Conservation (phyloP, 2,888 invertebrate genomes). For the Acanthosepion pharaonis region DNA sequence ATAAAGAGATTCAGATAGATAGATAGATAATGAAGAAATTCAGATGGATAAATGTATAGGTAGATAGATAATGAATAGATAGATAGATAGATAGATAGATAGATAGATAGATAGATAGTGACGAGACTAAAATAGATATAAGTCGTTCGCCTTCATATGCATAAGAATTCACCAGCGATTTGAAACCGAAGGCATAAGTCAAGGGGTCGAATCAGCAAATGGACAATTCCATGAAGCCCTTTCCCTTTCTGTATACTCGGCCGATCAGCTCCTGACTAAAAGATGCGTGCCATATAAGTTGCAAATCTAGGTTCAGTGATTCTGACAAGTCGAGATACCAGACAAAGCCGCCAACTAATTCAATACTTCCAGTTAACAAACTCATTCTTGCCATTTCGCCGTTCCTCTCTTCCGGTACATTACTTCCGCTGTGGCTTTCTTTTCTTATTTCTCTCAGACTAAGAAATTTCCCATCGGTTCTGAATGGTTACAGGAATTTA, state of each 20-base stretch:
- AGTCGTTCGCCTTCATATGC: too few relatives aligned
- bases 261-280: neutral
- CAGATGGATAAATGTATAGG: too few relatives aligned
- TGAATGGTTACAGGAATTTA: neutral
- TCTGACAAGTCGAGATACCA: neutral
- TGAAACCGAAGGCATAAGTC: too few relatives aligned
- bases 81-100: too few relatives aligned
- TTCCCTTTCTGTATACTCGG: neutral
- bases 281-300: neutral
- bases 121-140: too few relatives aligned
- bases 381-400: neutral
- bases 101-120: too few relatives aligned
- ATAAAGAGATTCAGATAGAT: too few relatives aligned
- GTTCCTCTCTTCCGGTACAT: neutral
- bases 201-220: too few relatives aligned
- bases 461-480: neutral
- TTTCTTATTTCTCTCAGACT: neutral
- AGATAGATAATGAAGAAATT: too few relatives aligned
- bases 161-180: too few relatives aligned
- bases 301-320: neutral
- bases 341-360: neutral
- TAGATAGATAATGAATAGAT: too few relatives aligned
- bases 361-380: neutral
- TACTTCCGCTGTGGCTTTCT: neutral
- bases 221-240: neutral